Percentiles rank a stretch among this genome's conserved stretches.
Conservation (phyloP, 1,140 invertebrate species). For the Choristoneura fumiferana region DNA sequence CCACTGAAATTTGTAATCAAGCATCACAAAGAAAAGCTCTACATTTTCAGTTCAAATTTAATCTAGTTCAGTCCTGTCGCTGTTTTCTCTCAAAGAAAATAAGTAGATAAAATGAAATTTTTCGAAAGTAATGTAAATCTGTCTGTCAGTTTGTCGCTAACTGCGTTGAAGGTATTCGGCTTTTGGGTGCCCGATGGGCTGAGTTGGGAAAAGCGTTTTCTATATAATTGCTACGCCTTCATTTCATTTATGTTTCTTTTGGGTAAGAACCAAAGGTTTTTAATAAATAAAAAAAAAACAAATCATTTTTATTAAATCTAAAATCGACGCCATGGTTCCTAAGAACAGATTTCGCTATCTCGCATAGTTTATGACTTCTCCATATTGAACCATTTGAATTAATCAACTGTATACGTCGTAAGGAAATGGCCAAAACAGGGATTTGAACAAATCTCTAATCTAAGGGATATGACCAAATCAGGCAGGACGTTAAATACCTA, state of each 20-base stretch:
- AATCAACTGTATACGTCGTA: too few relatives aligned
- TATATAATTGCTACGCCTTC: conserved; percentile 47
- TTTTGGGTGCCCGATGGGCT: conserved; percentile 46
- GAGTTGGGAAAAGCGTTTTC: conserved; percentile 17
- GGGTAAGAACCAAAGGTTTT: conserved; percentile 35
- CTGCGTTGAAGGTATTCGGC: conserved; percentile 43
- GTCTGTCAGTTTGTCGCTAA: conserved; percentile 44
- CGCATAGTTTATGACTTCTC: too few relatives aligned
- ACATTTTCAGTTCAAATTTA: neutral
- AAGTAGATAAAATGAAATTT: conserved; percentile 16
- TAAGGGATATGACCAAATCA: too few relatives aligned
- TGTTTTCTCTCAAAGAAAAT: neutral
- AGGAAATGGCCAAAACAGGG: too few relatives aligned
- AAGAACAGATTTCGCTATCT: too few relatives aligned
- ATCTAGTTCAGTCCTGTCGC: neutral
- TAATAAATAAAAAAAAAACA: too few relatives aligned
- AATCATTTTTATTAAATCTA: too few relatives aligned
- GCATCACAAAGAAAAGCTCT: neutral
- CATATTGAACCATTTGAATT: too few relatives aligned
- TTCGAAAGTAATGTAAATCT: conserved; percentile 37
- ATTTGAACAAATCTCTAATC: too few relatives aligned
- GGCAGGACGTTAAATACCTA: too few relatives aligned
- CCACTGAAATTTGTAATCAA: conserved; percentile 3
- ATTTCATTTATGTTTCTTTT: conserved; percentile 52
- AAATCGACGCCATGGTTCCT: too few relatives aligned